Evolutionary conservation across 2,888 invertebrate species (phyloP).

Genomic region (Suillia variegata): DNA sequence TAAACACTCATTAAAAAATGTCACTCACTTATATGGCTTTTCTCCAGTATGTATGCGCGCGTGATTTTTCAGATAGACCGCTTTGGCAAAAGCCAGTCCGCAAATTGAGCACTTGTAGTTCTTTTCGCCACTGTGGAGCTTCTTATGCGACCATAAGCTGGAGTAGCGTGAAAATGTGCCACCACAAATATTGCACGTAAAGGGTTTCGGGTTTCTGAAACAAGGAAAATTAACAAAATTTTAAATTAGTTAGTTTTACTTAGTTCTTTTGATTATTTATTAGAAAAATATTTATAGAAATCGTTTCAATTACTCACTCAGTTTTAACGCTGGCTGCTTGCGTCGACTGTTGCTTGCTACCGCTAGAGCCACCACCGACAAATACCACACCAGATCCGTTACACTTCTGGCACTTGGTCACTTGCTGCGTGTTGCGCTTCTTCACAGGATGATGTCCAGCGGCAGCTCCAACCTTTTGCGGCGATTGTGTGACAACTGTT

Average conservation of each 20-base stretch:
- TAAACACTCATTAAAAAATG: too few relatives aligned
- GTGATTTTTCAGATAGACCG: slow-evolving; percentile 88
- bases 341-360: slow-evolving; percentile 43
- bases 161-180: slow-evolving; percentile 84
- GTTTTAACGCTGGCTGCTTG: slow-evolving; percentile 48
- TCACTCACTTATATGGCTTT: slow-evolving; percentile 79
- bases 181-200: slow-evolving; percentile 87
- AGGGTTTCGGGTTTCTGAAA: slow-evolving; percentile 74
- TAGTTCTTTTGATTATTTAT: too few relatives aligned
- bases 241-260: background rate
- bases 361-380: slow-evolving; percentile 45
- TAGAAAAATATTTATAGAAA: slow-evolving; percentile 2
- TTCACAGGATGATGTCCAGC: slow-evolving; percentile 79
- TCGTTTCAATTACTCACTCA: too few relatives aligned
- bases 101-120: slow-evolving; percentile 89
- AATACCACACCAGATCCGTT: slow-evolving; percentile 84
- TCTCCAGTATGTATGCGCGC: slow-evolving; percentile 85
- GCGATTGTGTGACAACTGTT: slow-evolving; percentile 7
- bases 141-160: slow-evolving; percentile 87
- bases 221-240: slow-evolving; percentile 9
- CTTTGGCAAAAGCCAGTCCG: slow-evolving; percentile 86
- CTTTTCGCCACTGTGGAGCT: slow-evolving; percentile 80
- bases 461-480: slow-evolving; percentile 31
- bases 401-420: slow-evolving; percentile 87
- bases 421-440: slow-evolving; percentile 76